Conservation (phyloP, 2,888 invertebrate genomes). For the Drosophila kuntzei region DNA sequence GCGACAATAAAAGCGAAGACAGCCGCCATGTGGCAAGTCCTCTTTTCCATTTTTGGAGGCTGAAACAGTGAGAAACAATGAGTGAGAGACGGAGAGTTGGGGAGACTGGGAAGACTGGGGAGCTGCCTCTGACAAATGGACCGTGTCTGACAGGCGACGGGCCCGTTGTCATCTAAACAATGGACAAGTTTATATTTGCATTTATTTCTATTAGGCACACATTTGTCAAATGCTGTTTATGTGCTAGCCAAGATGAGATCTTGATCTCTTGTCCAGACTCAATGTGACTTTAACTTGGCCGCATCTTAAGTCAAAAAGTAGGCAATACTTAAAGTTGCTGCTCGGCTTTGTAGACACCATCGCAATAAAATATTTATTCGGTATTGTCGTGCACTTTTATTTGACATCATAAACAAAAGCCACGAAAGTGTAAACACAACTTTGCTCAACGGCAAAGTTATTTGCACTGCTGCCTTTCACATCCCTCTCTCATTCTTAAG, state of each 20-base stretch:
- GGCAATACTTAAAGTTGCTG: constrained; percentile 45
- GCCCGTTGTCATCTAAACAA: constrained; percentile 70
- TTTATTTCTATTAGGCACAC: constrained; percentile 80
- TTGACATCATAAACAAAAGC: constrained; percentile 82
- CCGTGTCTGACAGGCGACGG: constrained; percentile 73
- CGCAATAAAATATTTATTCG: constrained; percentile 82
- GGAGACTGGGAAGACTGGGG: not conserved
- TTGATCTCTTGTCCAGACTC: constrained; percentile 51
- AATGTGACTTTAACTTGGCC: constrained; percentile 39
- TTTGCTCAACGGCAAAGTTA: constrained; percentile 66
- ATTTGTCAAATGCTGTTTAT: constrained; percentile 82
- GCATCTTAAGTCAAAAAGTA: constrained; percentile 18
- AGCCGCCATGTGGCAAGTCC: constrained; percentile 52
- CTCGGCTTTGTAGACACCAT: constrained; percentile 54
- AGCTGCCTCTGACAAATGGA: constrained; percentile 72
- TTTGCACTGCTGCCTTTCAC: constrained; percentile 43
- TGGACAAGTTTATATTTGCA: constrained; percentile 82
- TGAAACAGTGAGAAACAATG: not conserved
- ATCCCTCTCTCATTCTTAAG: not conserved
- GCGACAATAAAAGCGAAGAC: constrained; percentile 81
- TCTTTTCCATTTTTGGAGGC: constrained; percentile 3
- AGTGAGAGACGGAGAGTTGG: not conserved
- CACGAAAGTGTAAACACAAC: constrained; percentile 83
- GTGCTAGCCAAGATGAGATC: constrained; percentile 60
- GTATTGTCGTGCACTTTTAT: constrained; percentile 83